phyloP scores from a whole-genome alignment of 2,113 vertebrate genomes.

The Galemys pyrenaicus region DNA sequence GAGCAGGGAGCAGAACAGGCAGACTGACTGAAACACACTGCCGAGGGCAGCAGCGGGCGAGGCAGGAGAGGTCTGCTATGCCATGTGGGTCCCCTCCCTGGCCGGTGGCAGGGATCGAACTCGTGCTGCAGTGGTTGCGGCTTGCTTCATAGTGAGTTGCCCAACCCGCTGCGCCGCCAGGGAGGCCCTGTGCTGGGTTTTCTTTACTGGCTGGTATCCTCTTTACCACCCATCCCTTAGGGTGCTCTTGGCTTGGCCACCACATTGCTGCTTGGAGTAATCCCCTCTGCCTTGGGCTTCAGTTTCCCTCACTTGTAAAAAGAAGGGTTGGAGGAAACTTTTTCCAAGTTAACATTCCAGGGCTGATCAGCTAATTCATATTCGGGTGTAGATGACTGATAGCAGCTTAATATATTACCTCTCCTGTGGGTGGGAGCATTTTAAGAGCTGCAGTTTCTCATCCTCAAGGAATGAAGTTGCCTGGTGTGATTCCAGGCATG shows the following conservation, averaged over 20 bases:
- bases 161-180: too few relatives aligned
- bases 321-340: background rate
- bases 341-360: background rate
- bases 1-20: too few relatives aligned
- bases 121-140: too few relatives aligned
- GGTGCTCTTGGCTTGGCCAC: background rate
- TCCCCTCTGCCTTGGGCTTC: background rate
- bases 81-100: too few relatives aligned
- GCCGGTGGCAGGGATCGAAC: too few relatives aligned
- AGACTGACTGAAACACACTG: too few relatives aligned
- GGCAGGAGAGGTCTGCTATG: too few relatives aligned
- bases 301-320: background rate
- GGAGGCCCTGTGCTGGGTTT: too few relatives aligned
- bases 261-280: background rate
- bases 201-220: background rate
- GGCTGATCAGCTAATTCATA: background rate
- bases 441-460: constrained; percentile 47
- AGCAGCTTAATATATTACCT: background rate
- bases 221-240: too few relatives aligned
- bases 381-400: constrained; percentile 25
- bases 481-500: background rate
- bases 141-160: too few relatives aligned
- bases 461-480: constrained; percentile 1
- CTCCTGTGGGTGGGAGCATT: constrained; percentile 36
- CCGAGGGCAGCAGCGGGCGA: too few relatives aligned